Conservation (phyloP, 2,113 vertebrate species). For the Corythornis cristatus region DNA sequence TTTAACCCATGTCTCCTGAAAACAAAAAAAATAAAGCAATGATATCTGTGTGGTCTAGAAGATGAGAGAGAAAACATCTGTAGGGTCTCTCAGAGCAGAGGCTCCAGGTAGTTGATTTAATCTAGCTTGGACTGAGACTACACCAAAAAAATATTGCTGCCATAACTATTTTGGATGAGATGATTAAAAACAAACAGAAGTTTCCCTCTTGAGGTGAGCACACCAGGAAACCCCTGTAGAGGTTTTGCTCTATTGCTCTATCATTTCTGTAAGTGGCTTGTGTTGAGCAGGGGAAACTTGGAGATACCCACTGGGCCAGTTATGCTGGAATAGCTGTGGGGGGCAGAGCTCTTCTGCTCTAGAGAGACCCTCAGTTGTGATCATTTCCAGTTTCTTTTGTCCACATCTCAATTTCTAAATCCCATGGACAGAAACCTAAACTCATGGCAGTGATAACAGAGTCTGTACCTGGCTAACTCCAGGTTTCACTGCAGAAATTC, state of each 20-base stretch:
- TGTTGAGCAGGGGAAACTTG: not conserved
- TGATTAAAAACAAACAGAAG: not conserved
- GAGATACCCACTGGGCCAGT: not conserved
- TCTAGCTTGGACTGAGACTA: not conserved
- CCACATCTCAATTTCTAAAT: not conserved
- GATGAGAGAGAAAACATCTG: not conserved
- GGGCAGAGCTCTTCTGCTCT: not conserved
- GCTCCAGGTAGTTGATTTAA: not conserved
- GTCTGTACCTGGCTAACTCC: not conserved
- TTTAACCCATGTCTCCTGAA: not conserved
- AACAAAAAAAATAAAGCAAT: not conserved
- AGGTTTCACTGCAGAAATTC: not conserved
- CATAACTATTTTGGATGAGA: not conserved
- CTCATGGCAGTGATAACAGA: not conserved
- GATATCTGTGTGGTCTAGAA: not conserved
- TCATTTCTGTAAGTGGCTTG: not conserved
- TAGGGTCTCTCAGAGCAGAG: not conserved
- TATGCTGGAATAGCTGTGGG: not conserved
- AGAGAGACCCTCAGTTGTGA: not conserved
- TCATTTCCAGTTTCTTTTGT: not conserved
- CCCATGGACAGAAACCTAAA: not conserved
- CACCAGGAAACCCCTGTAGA: not conserved
- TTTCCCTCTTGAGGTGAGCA: not conserved
- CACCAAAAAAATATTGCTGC: not conserved
- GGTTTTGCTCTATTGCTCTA: not conserved